Base-by-base conservation (phyloP, 1,140 invertebrate species). In the Ceratina calcarata region DNA sequence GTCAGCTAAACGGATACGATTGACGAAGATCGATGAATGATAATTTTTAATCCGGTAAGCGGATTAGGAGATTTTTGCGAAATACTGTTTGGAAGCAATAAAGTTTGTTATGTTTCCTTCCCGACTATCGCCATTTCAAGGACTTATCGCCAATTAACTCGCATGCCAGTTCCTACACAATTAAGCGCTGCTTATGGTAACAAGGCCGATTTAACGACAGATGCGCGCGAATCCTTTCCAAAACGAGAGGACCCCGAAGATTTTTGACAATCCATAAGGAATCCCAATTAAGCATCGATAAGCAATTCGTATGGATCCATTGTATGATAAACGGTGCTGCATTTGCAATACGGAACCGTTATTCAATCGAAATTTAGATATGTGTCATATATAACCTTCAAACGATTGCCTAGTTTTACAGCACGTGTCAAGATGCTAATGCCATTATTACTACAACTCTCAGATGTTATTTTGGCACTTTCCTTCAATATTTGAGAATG, bases 181-280 rank as follows among this genome's bases (percentile, higher is more conserved):
- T 86, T 86, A 88, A 77, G 74, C 68, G 80, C 65, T 81, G 76
- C 72, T 82, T 78, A 70, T 60, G 84, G 81, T 75, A 62, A 32
- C 81, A 84, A 87, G 86, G 86, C 81, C 86, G 76, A 69, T 80
- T 62, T 55, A 57, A 16, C 82, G 75, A 84, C 80, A 78, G 37
- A 84, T 68, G 71, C 67, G 75, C 79, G 75, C 65, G 81, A 49
- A 58, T 64, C 24, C 20, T 12, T 64, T 81, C 61, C 60, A 58
- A 81, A 81, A 18, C 20, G 45, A 78, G 37, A 49, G 24, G 16
- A 10, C 0, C 20, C 18, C 7, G 6, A 60, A 67, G 70, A 79
- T 79, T 74, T 74, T 67, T 16, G 62, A 24, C 53, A 22, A 65
- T 49, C 53, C 16, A 53, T 12, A 55, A 6, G 24, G 69, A 74